phyloP scores from a whole-genome alignment of 2,113 vertebrate genomes.

The Centropus unirufus region DNA sequence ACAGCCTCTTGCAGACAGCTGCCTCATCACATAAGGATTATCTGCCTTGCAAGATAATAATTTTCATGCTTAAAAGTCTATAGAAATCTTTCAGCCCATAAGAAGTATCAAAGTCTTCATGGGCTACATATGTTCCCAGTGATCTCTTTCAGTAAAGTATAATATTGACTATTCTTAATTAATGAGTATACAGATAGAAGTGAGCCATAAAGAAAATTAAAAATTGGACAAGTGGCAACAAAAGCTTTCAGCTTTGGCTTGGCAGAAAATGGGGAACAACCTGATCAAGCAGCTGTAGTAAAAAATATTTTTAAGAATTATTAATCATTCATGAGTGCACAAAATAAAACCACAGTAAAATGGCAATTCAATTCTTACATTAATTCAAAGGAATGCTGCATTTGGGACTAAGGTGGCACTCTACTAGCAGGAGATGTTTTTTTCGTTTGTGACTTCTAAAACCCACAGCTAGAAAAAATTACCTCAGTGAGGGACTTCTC shows the following conservation, averaged over 20 bases:
- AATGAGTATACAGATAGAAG: background rate
- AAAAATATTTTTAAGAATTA: background rate
- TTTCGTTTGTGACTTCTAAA: background rate
- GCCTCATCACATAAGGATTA: background rate
- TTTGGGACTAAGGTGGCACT: background rate
- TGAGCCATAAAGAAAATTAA: background rate
- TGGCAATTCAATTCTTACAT: fast-evolving
- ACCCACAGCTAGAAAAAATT: background rate
- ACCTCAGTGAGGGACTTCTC: background rate
- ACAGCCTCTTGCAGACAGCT: background rate
- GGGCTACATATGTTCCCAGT: background rate
- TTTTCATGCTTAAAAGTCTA: background rate
- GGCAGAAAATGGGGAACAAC: background rate
- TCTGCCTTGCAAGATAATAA: background rate
- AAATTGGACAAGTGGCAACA: background rate
- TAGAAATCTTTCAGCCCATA: background rate
- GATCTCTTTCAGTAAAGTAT: background rate
- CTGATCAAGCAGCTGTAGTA: background rate
- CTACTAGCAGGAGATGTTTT: background rate
- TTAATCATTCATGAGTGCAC: background rate
- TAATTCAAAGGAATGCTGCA: background rate
- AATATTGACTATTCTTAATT: background rate
- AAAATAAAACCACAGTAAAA: background rate
- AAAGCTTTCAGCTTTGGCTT: background rate
- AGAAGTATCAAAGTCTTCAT: background rate